Percentiles rank a stretch among this genome's conserved stretches.
These are phyloP conservation scores for Suncus etruscus DNA, from an alignment of 2,113 vertebrate genomes.

Conservation along the genomic window DNA sequence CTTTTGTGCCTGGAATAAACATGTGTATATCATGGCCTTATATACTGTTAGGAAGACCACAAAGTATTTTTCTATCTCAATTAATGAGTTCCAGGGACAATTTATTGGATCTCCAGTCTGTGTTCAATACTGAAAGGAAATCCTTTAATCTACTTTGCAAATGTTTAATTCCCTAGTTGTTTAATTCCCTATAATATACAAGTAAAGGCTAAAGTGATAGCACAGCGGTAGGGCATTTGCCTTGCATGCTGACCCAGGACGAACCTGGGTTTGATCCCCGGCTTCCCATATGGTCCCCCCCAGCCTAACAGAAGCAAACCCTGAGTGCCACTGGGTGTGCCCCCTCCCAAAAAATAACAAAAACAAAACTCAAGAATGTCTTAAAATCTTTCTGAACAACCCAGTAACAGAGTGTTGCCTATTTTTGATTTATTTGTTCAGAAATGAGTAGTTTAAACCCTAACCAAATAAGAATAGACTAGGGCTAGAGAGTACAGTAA, in stretches of 20 bases:
- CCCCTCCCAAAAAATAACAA: too few species aligned
- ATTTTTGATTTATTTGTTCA: conserved; percentile 58
- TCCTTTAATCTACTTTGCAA: conserved; percentile 32
- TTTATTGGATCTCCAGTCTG: conserved; percentile 24
- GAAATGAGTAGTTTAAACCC: not conserved
- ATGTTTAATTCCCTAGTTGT: conserved; percentile 51
- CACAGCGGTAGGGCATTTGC: too few species aligned
- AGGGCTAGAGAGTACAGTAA: too few species aligned
- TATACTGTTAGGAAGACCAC: conserved; percentile 31
- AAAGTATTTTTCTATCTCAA: conserved; percentile 34
- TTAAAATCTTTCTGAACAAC: conserved; percentile 49
- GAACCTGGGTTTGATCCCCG: too few species aligned
- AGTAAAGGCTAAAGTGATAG: not conserved
- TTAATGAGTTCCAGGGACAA: not conserved
- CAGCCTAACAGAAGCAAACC: too few species aligned
- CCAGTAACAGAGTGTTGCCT: conserved; percentile 27
- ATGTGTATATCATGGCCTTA: not conserved
- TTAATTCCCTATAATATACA: conserved; percentile 58
- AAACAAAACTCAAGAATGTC: not conserved
- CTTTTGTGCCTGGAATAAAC: conserved; percentile 40
- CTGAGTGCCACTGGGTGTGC: too few species aligned
- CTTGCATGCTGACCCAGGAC: too few species aligned
- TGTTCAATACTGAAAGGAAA: conserved; percentile 51
- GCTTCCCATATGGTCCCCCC: too few species aligned
- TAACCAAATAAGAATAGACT: conserved; percentile 25